Evolutionary conservation across 37 sponge, comb jelly and placozoan species (phyloP).

Genomic region (Aphrocallistes beatrix): DNA sequence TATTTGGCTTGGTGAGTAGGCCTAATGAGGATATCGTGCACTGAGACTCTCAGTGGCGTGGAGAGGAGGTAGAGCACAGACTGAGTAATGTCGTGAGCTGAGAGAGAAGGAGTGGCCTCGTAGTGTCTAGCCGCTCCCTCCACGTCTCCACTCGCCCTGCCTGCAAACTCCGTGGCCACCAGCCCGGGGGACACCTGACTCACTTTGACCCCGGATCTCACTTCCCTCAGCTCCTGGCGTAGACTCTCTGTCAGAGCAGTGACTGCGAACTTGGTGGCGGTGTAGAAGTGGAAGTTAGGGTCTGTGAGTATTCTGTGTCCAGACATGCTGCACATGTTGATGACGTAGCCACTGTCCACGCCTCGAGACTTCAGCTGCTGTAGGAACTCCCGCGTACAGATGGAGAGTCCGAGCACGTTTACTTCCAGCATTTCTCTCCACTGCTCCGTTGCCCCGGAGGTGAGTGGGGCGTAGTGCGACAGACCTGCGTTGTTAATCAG

Average conservation of each 20-base stretch:
- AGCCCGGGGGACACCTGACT: conserved; percentile 68
- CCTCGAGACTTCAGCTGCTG: conserved; percentile 40
- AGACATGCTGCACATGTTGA: conserved; percentile 46
- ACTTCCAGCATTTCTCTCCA: conserved; percentile 74
- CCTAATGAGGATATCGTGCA: background rate
- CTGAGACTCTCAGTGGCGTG: conserved; percentile 22
- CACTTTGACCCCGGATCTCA: conserved; percentile 42
- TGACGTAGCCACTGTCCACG: conserved; percentile 56
- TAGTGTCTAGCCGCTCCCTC: conserved; percentile 29
- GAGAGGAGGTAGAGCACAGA: conserved; percentile 48
- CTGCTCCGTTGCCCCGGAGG: conserved; percentile 37
- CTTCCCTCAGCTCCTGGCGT: conserved; percentile 53
- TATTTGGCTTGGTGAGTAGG: background rate
- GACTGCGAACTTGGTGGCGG: conserved; percentile 64
- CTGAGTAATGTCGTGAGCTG: conserved; percentile 48
- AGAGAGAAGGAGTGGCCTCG: conserved; percentile 12
- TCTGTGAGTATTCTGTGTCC: conserved; percentile 36
- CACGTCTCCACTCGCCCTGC: conserved; percentile 24
- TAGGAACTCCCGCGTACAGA: conserved; percentile 53
- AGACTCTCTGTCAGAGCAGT: conserved; percentile 63
- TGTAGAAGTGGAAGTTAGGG: conserved; percentile 39
- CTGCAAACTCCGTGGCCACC: conserved; percentile 51
- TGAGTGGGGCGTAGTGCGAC: conserved; percentile 36
- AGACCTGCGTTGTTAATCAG: conserved; percentile 76
- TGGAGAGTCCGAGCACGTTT: conserved; percentile 57